A percentile compares a stretch with the other conserved stretches of the same genome.
These are phyloP conservation scores for Vidua chalybeata DNA, from an alignment of 2,113 vertebrate species.

Conservation along the genomic window DNA sequence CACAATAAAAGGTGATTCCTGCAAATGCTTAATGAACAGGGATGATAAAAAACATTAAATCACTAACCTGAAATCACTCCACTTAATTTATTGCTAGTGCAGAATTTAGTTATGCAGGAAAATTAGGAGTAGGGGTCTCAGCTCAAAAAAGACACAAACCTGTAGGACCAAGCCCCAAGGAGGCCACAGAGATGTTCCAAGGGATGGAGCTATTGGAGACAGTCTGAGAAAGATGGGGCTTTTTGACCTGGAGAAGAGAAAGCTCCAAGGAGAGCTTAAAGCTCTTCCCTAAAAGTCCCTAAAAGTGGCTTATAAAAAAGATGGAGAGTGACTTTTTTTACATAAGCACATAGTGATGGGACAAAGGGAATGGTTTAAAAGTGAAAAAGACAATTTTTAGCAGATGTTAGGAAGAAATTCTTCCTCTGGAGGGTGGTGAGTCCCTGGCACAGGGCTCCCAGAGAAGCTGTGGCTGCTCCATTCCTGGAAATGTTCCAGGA, in stretches of 20 bases:
- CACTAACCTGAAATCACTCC: fast-evolving
- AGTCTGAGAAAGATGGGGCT: neutral
- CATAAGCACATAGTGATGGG: neutral
- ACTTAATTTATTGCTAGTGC: neutral
- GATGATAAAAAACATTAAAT: neutral
- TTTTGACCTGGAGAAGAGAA: neutral
- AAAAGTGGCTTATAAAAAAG: neutral
- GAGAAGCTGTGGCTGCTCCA: neutral
- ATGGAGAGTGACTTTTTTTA: neutral
- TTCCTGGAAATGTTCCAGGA: neutral
- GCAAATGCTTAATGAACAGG: neutral
- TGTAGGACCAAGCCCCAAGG: fast-evolving
- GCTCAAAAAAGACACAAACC: neutral
- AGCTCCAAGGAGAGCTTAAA: neutral
- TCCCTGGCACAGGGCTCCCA: fast-evolving
- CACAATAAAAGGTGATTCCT: neutral
- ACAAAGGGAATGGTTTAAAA: neutral
- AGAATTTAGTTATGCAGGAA: neutral
- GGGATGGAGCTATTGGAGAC: neutral
- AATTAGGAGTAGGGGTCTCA: neutral
- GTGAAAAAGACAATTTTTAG: neutral
- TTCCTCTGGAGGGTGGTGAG: fast-evolving
- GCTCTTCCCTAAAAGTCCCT: neutral
- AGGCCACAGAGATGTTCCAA: neutral
- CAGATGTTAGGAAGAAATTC: neutral